A percentile compares a stretch with the other conserved stretches of the same genome.
phyloP scores from a whole-genome alignment of 2,797 vertebrate genomes.

The Danio albolineatus region DNA sequence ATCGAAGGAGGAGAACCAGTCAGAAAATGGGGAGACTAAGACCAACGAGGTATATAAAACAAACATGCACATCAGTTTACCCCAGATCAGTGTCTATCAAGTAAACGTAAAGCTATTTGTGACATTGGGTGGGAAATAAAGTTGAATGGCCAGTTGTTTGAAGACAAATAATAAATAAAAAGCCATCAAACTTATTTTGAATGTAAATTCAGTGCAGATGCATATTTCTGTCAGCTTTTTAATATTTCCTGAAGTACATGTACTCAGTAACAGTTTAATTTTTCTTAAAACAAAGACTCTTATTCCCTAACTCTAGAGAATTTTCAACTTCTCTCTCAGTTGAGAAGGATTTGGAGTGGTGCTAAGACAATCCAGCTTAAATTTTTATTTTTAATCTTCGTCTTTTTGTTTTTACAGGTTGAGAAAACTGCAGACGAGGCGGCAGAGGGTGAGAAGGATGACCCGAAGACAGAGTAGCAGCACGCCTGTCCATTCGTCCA shows the following conservation, averaged over 20 bases:
- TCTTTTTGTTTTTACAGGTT: constrained; percentile 66
- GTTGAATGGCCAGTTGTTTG: not conserved
- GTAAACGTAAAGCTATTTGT: no score
- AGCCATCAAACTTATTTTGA: not conserved
- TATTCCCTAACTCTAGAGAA: not conserved
- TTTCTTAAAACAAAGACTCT: no score
- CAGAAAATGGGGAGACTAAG: constrained; percentile 85
- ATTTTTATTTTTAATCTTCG: not conserved
- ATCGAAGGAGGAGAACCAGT: constrained; percentile 81
- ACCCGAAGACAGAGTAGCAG: constrained; percentile 77
- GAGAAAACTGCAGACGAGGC: constrained; percentile 76
- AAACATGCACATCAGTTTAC: not conserved
- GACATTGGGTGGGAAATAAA: no score
- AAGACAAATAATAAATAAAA: not conserved
- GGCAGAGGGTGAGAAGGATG: constrained; percentile 75
- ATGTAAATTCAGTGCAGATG: no score
- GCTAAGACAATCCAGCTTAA: not conserved
- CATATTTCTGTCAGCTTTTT: not conserved
- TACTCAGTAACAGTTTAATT: not conserved
- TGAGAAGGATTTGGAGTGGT: constrained; percentile 28
- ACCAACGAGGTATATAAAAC: constrained; percentile 77
- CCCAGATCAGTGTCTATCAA: not conserved
- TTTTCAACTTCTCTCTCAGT: not conserved
- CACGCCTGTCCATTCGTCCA: constrained; percentile 48
- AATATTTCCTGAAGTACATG: not conserved